A percentile compares a stretch with the other conserved stretches of the same genome.
Conservation (phyloP, 2,888 invertebrate species). For the Acronicta aceris region DNA sequence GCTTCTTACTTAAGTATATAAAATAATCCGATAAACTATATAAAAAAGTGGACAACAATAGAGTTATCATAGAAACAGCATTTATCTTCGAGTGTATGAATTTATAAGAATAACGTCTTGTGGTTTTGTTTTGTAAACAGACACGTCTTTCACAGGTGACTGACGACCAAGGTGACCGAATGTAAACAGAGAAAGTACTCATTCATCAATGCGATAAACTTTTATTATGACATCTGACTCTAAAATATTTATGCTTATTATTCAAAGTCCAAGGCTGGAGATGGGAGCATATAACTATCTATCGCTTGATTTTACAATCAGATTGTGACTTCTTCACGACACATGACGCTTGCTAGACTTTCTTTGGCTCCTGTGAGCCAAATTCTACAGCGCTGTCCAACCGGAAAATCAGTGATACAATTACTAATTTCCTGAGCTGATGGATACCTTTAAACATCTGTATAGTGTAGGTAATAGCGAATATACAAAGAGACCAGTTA, state of each 20-base stretch:
- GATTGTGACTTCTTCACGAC: no score
- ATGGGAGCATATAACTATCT: background rate
- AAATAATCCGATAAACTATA: slow-evolving; percentile 17
- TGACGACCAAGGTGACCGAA: slow-evolving; percentile 66
- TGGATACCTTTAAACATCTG: no score
- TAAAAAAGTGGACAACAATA: slow-evolving; percentile 38
- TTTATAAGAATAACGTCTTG: slow-evolving; percentile 57
- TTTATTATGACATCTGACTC: slow-evolving; percentile 32
- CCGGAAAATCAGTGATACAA: no score
- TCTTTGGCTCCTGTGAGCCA: no score
- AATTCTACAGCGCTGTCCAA: no score
- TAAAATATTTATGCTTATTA: slow-evolving; percentile 7
- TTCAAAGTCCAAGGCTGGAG: background rate
- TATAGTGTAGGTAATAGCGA: no score
- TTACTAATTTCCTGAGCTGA: no score
- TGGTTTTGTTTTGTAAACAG: slow-evolving; percentile 59
- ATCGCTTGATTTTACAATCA: background rate
- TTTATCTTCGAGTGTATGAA: slow-evolving; percentile 38
- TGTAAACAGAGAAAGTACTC: slow-evolving; percentile 62
- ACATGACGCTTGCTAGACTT: no score
- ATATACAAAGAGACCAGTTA: no score
- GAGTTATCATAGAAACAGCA: slow-evolving; percentile 33
- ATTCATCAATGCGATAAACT: slow-evolving; percentile 60
- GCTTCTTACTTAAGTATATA: slow-evolving; percentile 17
- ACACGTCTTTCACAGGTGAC: slow-evolving; percentile 61